Percentiles rank a stretch among this genome's conserved stretches.
These are phyloP conservation scores for Neolamprologus sp. DNA, from an alignment of 2,113 vertebrate species.

Conservation along the genomic window DNA sequence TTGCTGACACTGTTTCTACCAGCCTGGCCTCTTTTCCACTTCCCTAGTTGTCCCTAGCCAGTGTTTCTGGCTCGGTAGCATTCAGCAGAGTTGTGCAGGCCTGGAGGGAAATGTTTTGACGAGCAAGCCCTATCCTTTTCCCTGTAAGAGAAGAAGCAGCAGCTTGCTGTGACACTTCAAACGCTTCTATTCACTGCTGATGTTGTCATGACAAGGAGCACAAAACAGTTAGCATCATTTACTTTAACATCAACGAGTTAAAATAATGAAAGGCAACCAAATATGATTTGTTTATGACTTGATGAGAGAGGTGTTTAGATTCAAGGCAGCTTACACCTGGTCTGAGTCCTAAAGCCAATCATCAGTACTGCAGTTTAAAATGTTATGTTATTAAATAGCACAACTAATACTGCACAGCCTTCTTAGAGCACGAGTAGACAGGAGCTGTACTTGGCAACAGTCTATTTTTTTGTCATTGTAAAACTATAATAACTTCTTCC, in stretches of 20 bases:
- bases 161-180: not conserved
- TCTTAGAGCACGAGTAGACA: not conserved
- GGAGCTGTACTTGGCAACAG: not conserved
- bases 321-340: not conserved
- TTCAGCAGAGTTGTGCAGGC: slow-evolving; percentile 1
- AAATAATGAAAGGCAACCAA: not conserved
- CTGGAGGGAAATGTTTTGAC: slow-evolving; percentile 24
- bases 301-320: not conserved
- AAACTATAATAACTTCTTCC: not conserved
- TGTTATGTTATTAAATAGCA: not conserved
- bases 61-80: not conserved
- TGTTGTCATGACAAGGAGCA: not conserved
- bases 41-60: not conserved
- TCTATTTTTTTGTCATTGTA: slow-evolving; percentile 1
- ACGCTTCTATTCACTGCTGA: not conserved
- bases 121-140: slow-evolving; percentile 9
- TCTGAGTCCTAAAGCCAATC: not conserved
- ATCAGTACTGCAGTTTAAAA: not conserved
- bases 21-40: not conserved
- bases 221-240: not conserved
- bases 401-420: not conserved
- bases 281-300: not conserved
- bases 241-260: not conserved
- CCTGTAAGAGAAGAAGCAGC: slow-evolving; percentile 32
- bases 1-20: not conserved